Percentiles rank a stretch among this genome's conserved stretches.
Evolutionary conservation across 2,797 vertebrate species (phyloP).

Genomic region (Sarcophilus harrisii): DNA sequence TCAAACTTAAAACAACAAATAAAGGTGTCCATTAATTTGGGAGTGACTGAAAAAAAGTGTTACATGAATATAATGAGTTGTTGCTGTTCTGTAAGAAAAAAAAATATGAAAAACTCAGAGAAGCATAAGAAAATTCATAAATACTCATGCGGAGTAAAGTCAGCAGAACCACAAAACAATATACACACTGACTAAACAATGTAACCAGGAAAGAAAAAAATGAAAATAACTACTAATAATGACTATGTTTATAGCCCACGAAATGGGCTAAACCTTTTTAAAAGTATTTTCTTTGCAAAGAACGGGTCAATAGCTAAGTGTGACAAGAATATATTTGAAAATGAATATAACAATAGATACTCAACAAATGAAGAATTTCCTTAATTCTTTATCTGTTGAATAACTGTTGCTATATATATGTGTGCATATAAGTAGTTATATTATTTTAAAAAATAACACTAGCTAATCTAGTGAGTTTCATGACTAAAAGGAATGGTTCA

Average conservation of each 20-base stretch:
- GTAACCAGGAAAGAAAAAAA: not conserved
- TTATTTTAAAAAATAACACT: not conserved
- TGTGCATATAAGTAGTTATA: too few species aligned
- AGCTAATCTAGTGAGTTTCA: not conserved
- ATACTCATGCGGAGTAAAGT: not conserved
- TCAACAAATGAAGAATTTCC: not conserved
- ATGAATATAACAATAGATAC: not conserved
- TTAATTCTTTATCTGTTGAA: too few species aligned
- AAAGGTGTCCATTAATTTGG: not conserved
- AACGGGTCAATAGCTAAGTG: not conserved
- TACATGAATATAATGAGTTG: not conserved
- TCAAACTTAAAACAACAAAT: not conserved
- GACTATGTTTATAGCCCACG: not conserved
- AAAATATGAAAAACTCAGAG: not conserved
- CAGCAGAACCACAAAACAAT: not conserved
- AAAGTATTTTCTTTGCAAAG: not conserved
- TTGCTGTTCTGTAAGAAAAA: not conserved
- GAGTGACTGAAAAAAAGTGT: not conserved
- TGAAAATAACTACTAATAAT: not conserved
- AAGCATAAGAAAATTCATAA: not conserved
- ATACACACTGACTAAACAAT: not conserved
- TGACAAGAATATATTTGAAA: not conserved
- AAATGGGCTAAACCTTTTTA: not conserved
- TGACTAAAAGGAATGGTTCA: too few species aligned
- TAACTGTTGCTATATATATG: too few species aligned